phyloP scores from a whole-genome alignment of 1,140 invertebrate species.

The Campodea augens region DNA sequence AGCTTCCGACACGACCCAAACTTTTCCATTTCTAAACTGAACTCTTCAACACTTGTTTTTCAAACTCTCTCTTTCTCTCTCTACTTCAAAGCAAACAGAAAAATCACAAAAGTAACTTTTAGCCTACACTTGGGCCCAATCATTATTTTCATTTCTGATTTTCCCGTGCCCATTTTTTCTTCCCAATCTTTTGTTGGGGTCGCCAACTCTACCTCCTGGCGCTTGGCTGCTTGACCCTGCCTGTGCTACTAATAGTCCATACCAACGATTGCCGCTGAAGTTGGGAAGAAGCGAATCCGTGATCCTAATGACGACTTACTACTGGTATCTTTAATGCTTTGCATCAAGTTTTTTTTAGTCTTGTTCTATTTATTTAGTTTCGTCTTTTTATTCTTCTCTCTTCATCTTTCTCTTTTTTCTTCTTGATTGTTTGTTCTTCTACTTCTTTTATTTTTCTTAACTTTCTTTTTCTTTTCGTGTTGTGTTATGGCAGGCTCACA shows the following conservation, averaged over 20 bases:
- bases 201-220: slow-evolving; percentile 19
- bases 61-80: too few species aligned
- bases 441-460: slow-evolving; percentile 10
- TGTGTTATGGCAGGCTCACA: slow-evolving; percentile 23
- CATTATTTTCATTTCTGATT: too few species aligned
- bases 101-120: too few species aligned
- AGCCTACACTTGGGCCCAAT: too few species aligned
- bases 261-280: slow-evolving; percentile 38
- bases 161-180: slow-evolving; percentile 24
- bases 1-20: too few species aligned
- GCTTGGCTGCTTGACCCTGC: slow-evolving; percentile 23
- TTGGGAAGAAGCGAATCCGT: slow-evolving; percentile 70
- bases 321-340: slow-evolving; percentile 62
- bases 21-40: too few species aligned
- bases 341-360: slow-evolving; percentile 17
- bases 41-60: too few species aligned
- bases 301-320: slow-evolving; percentile 67
- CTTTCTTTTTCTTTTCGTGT: slow-evolving; percentile 14
- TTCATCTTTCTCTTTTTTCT: too few species aligned
- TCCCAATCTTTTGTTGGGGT: slow-evolving; percentile 16
- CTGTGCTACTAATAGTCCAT: slow-evolving; percentile 33
- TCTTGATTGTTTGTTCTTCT: slow-evolving; percentile 11
- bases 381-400: slow-evolving; percentile 20
- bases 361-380: slow-evolving; percentile 4
- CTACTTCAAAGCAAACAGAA: too few species aligned